Conservation (phyloP, 37 sponge, comb jelly and placozoan species). For the Spongia lamella region DNA sequence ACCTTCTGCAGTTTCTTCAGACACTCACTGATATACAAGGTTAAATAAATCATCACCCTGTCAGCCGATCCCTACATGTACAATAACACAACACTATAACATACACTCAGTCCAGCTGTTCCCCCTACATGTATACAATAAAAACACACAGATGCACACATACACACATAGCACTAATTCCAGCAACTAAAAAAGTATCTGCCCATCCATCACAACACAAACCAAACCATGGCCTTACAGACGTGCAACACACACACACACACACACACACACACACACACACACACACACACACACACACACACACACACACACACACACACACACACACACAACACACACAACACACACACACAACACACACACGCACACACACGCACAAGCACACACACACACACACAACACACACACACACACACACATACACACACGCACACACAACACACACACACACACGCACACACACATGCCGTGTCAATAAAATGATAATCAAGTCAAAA, state of each 20-base stretch:
- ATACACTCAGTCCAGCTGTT: no score
- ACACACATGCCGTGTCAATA: not conserved
- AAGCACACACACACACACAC: no score
- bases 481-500: no score
- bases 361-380: no score
- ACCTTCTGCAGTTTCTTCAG: slow-evolving; percentile 92
- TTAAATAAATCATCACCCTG: slow-evolving; percentile 93
- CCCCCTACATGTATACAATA: not conserved
- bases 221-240: no score
- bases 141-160: slow-evolving; percentile 3
- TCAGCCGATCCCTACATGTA: slow-evolving; percentile 75
- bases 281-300: slow-evolving; percentile 19
- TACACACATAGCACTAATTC: not conserved
- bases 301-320: slow-evolving; percentile 15
- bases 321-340: slow-evolving; percentile 5
- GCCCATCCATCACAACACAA: not conserved
- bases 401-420: no score
- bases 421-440: no score
- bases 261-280: no score
- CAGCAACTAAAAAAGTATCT: not conserved
- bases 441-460: not conserved
- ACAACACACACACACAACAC: no score
- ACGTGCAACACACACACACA: no score
- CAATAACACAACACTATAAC: not conserved
- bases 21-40: slow-evolving; percentile 95